These are phyloP conservation scores for Philereme transversata DNA, from an alignment of 2,888 invertebrate species.

Conservation along the genomic window DNA sequence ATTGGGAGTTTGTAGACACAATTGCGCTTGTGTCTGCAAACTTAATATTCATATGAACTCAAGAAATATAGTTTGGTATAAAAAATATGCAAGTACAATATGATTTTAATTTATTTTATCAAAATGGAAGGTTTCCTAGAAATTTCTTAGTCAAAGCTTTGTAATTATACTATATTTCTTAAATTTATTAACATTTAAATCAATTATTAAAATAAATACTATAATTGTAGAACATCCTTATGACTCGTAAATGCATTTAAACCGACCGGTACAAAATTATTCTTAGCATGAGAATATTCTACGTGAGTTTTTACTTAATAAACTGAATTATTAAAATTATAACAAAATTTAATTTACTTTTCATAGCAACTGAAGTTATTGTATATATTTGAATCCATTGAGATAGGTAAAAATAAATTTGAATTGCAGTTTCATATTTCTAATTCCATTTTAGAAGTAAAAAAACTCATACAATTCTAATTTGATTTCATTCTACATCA, in stretches of 20 bases:
- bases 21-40: slow-evolving; percentile 55
- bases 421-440: too few species aligned
- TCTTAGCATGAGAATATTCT: slow-evolving; percentile 18
- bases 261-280: neutral
- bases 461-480: neutral
- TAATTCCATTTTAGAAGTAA: too few species aligned
- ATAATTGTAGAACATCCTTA: too few species aligned
- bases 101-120: too few species aligned
- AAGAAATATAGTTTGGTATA: slow-evolving; percentile 20
- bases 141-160: too few species aligned
- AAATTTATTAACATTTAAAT: too few species aligned
- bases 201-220: too few species aligned
- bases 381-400: neutral
- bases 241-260: too few species aligned
- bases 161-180: too few species aligned
- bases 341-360: slow-evolving; percentile 5
- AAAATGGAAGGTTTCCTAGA: neutral
- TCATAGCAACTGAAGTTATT: slow-evolving; percentile 21
- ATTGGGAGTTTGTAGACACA: slow-evolving; percentile 61
- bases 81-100: too few species aligned
- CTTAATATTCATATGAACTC: slow-evolving; percentile 33
- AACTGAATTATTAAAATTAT: slow-evolving; percentile 1
- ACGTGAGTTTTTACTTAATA: slow-evolving; percentile 1
- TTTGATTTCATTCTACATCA: slow-evolving; percentile 16
- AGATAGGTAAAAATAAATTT: neutral